phyloP scores from a whole-genome alignment of 2,888 invertebrate species.

The Taphrorychus bicolor region DNA sequence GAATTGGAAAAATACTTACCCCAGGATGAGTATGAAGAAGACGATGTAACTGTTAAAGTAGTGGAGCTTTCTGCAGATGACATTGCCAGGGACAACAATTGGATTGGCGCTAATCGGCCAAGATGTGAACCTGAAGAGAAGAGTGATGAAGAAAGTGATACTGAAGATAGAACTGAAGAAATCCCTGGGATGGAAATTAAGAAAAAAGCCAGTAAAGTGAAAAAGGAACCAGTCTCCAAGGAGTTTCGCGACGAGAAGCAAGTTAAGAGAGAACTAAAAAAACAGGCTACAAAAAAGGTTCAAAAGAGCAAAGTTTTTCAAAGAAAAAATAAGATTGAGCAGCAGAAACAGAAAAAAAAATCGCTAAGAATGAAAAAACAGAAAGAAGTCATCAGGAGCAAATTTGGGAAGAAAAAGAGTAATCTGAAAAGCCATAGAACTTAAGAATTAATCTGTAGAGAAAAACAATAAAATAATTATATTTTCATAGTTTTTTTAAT shows the following conservation, averaged over 20 bases:
- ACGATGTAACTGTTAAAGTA: constrained; percentile 80
- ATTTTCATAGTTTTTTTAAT: no score
- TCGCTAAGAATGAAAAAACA: constrained; percentile 61
- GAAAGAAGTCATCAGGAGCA: constrained; percentile 39
- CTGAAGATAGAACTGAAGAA: constrained; percentile 48
- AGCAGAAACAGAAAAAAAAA: constrained; percentile 73
- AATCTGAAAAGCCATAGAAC: not conserved
- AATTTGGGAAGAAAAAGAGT: constrained; percentile 19
- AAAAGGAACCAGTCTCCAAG: constrained; percentile 49
- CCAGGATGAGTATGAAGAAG: constrained; percentile 76
- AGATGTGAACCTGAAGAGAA: constrained; percentile 52
- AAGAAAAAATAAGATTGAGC: constrained; percentile 75
- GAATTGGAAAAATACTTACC: constrained; percentile 70
- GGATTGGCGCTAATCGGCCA: constrained; percentile 75
- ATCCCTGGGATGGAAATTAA: constrained; percentile 61
- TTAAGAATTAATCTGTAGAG: not conserved
- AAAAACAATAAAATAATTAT: not conserved
- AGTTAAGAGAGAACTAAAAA: constrained; percentile 72
- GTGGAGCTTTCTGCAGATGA: constrained; percentile 76
- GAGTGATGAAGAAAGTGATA: constrained; percentile 47
- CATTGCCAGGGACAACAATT: constrained; percentile 72
- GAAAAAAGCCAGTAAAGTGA: constrained; percentile 42
- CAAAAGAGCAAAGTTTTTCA: constrained; percentile 81
- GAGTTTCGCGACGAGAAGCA: constrained; percentile 68
- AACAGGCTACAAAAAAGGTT: constrained; percentile 74